Evolutionary conservation across 2,113 vertebrate genomes (phyloP).

Genomic region (Eretmochelys imbricata): DNA sequence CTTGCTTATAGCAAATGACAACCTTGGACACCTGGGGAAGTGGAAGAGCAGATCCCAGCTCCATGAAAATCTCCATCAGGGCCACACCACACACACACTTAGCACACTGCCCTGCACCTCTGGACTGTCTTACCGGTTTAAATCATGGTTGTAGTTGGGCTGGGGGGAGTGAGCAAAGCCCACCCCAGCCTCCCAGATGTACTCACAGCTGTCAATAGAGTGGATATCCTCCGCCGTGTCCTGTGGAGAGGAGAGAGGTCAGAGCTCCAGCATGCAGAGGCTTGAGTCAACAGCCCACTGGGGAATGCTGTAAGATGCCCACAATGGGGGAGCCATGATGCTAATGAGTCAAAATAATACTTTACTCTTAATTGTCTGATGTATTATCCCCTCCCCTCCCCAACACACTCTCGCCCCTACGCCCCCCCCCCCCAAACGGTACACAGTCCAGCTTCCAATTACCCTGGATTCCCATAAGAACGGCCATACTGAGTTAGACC

Average conservation of each 20-base stretch:
- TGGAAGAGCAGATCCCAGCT: neutral
- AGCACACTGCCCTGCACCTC: neutral
- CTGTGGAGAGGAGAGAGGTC: constrained; percentile 71
- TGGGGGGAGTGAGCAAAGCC: constrained; percentile 96
- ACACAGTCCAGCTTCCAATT: neutral
- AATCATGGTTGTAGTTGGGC: constrained; percentile 93
- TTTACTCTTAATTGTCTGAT: neutral
- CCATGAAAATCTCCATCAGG: neutral
- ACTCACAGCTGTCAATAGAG: constrained; percentile 97
- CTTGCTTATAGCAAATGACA: neutral
- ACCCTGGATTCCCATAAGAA: neutral
- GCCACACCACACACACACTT: too few relatives aligned
- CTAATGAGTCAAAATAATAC: neutral
- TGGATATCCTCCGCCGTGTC: constrained; percentile 94
- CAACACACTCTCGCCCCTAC: neutral
- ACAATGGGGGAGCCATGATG: neutral
- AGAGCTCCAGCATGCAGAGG: neutral
- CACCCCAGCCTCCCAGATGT: constrained; percentile 99
- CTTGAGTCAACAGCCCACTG: neutral
- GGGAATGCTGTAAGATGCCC: neutral
- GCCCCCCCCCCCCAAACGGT: neutral
- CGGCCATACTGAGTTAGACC: too few relatives aligned
- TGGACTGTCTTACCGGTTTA: constrained; percentile 90
- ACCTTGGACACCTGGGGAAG: neutral
- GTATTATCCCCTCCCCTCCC: neutral